phyloP scores from a whole-genome alignment of 1,140 invertebrate species.

The Pseudachorutes palmiensis region DNA sequence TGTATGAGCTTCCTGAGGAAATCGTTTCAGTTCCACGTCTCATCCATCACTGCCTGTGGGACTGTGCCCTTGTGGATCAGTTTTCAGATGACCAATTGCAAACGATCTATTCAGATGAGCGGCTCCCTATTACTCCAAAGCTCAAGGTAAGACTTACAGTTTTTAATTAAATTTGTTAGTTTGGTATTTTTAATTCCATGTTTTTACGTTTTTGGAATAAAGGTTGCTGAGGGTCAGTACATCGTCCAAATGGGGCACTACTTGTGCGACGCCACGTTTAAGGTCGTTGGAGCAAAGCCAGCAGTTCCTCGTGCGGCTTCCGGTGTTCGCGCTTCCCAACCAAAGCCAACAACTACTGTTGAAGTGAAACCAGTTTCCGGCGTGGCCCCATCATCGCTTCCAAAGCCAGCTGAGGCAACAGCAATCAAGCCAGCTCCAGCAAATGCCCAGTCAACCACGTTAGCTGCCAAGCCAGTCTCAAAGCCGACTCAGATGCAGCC shows the following conservation, averaged over 20 bases:
- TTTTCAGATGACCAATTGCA: not conserved
- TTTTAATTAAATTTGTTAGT: not conserved
- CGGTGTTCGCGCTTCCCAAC: too few species aligned
- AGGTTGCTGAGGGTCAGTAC: slow-evolving; percentile 15
- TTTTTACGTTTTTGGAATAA: not conserved
- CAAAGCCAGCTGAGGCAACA: too few species aligned
- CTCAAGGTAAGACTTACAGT: not conserved
- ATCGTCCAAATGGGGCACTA: not conserved
- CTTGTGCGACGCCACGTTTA: not conserved
- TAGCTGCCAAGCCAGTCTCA: too few species aligned
- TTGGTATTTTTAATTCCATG: not conserved
- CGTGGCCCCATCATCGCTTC: too few species aligned
- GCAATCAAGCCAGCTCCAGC: too few species aligned
- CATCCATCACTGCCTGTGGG: slow-evolving; percentile 17
- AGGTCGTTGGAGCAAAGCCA: not conserved
- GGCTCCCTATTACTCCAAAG: not conserved
- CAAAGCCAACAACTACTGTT: not conserved
- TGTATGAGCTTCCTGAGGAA: not conserved
- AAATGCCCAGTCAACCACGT: too few species aligned
- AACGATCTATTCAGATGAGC: not conserved
- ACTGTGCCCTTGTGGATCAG: not conserved
- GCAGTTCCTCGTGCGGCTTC: not conserved
- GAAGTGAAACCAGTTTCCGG: too few species aligned
- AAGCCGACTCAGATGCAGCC: too few species aligned
- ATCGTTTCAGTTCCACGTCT: not conserved